Evolutionary conservation across 64 coral and sea anemone species (phyloP), one percentile per base, ranked within the genome.

Genomic region (Porites lutea): DNA sequence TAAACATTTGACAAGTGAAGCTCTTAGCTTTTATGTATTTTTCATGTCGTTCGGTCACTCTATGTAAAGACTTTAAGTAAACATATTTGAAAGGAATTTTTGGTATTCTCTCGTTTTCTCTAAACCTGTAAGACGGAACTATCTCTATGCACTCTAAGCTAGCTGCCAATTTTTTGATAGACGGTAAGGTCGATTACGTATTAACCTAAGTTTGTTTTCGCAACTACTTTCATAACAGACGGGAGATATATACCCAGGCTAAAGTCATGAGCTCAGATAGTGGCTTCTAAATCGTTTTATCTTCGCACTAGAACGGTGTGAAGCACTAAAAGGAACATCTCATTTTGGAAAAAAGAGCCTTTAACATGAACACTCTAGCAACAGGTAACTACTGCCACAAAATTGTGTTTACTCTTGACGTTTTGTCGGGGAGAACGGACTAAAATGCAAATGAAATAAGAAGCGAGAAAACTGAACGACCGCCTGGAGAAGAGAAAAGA

Each of bases 1-100:
- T 68, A 84, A 84, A 84, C 81, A 84, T 84, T 84, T 84, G 81
- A 51, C 27, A 19, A 49, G 69, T 0, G 6, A 65, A 5, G 16
- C 47, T 84, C 81, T 84, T 51, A 68, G 46, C 47, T 16, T 84
- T 62, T 84, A 84, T 84, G 20, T 47, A 52, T 84, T 84, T 84
- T 19, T 4, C 16, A 84, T 82, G 19, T 68, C 22, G 46, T 15
- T 84, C 48, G 79, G 23, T 44, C 13, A 47, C 16, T 13, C 61
- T 63, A 46, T 82, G 79, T 84, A 47, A 52, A 67, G 16, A 44
- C 18, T 69, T 52, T 68, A 19, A 67, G 81, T 69, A 84, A 84
- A 84, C 69, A 84, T 13, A 52, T 66, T 68, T 83, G 47, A 84
- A 67, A 84, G 63, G 46, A 65, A 82, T 84, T 52, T 84, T 45